Evolutionary conservation across 2,888 invertebrate genomes (phyloP).

Genomic region (Drosophila nr. medialis): DNA sequence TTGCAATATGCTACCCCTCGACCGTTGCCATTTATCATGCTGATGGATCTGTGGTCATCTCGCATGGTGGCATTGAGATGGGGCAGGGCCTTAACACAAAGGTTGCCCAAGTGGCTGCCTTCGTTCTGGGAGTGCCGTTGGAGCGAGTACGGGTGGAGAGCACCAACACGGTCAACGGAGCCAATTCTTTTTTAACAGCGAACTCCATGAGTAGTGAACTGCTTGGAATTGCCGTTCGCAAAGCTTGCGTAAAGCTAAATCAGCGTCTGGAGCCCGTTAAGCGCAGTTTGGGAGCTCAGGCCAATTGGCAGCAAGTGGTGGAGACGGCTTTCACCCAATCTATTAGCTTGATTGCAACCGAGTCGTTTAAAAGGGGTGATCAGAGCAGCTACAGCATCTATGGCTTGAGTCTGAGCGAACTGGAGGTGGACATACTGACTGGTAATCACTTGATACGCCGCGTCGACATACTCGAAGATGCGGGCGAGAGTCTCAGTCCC

Average conservation of each 20-base stretch:
- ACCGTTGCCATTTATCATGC: slow-evolving; percentile 89
- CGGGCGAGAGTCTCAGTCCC: slow-evolving; percentile 90
- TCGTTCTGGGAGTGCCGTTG: slow-evolving; percentile 87
- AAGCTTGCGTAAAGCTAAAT: slow-evolving; percentile 88
- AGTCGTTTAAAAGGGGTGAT: slow-evolving; percentile 86
- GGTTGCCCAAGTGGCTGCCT: slow-evolving; percentile 90
- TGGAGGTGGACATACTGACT: slow-evolving; percentile 91
- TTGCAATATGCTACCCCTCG: slow-evolving; percentile 85
- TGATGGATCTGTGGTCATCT: slow-evolving; percentile 89
- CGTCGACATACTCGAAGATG: slow-evolving; percentile 91
- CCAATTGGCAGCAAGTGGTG: slow-evolving; percentile 86
- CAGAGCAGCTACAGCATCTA: slow-evolving; percentile 88
- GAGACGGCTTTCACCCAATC: slow-evolving; percentile 54
- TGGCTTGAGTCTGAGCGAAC: slow-evolving; percentile 88
- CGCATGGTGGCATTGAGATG: slow-evolving; percentile 90
- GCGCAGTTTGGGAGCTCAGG: slow-evolving; percentile 78
- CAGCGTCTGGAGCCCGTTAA: slow-evolving; percentile 87
- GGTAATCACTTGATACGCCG: slow-evolving; percentile 89
- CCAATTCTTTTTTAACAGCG: slow-evolving; percentile 85
- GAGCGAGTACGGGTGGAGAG: slow-evolving; percentile 52
- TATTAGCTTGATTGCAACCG: slow-evolving; percentile 87
- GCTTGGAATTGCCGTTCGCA: slow-evolving; percentile 86
- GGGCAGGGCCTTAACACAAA: slow-evolving; percentile 91
- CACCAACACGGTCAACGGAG: slow-evolving; percentile 85
- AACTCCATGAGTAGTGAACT: slow-evolving; percentile 89